These are phyloP conservation scores for Drosophila dives DNA, from an alignment of 2,888 invertebrate species.

Conservation along the genomic window DNA sequence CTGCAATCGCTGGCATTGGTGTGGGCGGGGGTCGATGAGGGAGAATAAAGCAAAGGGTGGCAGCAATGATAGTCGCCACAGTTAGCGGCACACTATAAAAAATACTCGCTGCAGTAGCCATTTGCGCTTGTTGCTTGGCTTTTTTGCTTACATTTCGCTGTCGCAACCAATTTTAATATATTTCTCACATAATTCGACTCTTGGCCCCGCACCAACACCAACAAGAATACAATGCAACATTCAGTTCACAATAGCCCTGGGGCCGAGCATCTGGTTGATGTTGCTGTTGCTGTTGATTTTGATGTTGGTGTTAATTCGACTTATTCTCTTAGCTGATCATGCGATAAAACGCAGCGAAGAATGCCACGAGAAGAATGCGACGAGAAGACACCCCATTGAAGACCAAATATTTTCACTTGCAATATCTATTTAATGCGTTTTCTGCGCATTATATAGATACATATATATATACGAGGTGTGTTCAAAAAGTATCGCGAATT, in stretches of 20 bases:
- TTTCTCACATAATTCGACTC: constrained; percentile 74
- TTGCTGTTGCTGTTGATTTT: constrained; percentile 2
- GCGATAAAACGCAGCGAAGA: constrained; percentile 8
- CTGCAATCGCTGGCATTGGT: constrained; percentile 69
- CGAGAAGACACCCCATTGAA: neutral
- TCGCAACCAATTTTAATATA: constrained; percentile 76
- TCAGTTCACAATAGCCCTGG: constrained; percentile 36
- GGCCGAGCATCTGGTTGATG: constrained; percentile 28
- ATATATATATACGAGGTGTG: too few relatives aligned
- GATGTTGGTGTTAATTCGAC: constrained; percentile 42
- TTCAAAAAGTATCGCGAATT: too few relatives aligned
- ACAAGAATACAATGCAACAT: constrained; percentile 35
- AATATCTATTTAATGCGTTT: constrained; percentile 5
- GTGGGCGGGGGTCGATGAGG: constrained; percentile 52
- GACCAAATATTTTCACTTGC: neutral
- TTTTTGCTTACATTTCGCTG: constrained; percentile 76
- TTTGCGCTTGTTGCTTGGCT: constrained; percentile 44
- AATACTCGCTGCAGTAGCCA: neutral
- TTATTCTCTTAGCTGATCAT: constrained; percentile 20
- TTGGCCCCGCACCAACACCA: constrained; percentile 47
- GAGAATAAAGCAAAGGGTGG: constrained; percentile 37
- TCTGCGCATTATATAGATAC: neutral
- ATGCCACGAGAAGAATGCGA: neutral
- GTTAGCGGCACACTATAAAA: constrained; percentile 1
- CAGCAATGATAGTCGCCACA: constrained; percentile 33